Evolutionary conservation across 2,797 vertebrate species (phyloP).

Genomic region (Eulemur coronatus): DNA sequence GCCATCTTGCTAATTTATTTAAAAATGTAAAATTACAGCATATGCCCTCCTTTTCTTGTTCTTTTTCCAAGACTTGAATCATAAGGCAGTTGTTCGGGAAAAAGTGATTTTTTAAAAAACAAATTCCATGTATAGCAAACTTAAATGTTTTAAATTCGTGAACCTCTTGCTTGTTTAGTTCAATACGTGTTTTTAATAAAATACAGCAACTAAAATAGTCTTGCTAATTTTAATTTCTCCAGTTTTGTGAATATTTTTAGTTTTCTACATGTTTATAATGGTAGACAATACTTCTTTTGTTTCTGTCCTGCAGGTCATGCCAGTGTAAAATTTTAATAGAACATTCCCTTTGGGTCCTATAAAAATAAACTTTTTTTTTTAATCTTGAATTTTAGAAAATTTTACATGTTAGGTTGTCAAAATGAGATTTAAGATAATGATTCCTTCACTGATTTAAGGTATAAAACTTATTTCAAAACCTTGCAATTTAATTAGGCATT

Average conservation of each 20-base stretch:
- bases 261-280: conserved; percentile 7
- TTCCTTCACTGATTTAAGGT: not conserved
- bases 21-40: conserved; percentile 42
- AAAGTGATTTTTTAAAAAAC: not conserved
- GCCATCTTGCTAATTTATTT: conserved; percentile 54
- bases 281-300: not conserved
- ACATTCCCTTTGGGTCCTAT: not conserved
- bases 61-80: conserved; percentile 36
- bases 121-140: not conserved
- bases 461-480: not conserved
- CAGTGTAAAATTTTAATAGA: not conserved
- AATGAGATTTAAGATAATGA: conserved; percentile 28
- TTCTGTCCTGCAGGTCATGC: not conserved
- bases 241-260: not conserved
- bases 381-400: not conserved
- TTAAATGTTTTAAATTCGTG: conserved; percentile 3
- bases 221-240: not conserved
- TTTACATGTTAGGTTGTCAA: not conserved
- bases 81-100: not conserved
- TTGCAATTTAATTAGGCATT: conserved; percentile 18
- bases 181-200: conserved; percentile 34
- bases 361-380: not conserved
- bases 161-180: not conserved
- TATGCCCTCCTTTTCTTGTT: conserved; percentile 7
- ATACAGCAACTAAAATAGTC: not conserved